Evolutionary conservation across 2,797 vertebrate species (phyloP).

Genomic region (Enteromius treurensis): DNA sequence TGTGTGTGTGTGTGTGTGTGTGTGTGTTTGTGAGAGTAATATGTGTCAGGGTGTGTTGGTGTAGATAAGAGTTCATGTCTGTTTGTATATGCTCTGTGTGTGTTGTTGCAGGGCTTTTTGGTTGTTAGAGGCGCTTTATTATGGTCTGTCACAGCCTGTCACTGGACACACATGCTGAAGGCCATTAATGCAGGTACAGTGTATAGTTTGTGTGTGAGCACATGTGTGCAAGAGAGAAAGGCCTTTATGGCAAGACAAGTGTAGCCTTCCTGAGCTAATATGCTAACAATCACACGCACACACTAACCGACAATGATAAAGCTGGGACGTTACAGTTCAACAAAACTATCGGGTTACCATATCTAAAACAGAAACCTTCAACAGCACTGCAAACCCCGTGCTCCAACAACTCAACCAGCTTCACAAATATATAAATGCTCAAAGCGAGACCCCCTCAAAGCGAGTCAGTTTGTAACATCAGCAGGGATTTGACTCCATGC

Average conservation of each 20-base stretch:
- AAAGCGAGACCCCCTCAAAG: not conserved
- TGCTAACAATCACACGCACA: slow-evolving; percentile 29
- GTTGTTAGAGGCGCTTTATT: not conserved
- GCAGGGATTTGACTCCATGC: slow-evolving; percentile 4
- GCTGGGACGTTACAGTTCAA: not conserved
- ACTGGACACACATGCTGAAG: slow-evolving; percentile 1
- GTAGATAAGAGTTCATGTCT: slow-evolving; percentile 32
- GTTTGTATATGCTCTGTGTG: slow-evolving; percentile 13
- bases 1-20: not conserved
- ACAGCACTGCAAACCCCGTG: not conserved
- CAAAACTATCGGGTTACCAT: slow-evolving; percentile 3
- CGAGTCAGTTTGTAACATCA: slow-evolving; percentile 1
- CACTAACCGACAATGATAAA: slow-evolving; percentile 23
- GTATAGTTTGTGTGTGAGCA: not conserved
- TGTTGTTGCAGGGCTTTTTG: not conserved
- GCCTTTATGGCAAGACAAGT: not conserved
- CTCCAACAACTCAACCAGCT: not conserved
- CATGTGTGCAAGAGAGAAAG: not conserved
- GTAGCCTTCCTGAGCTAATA: slow-evolving; percentile 23
- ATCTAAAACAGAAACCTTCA: not conserved
- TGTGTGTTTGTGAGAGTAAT: not conserved
- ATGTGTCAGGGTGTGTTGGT: slow-evolving; percentile 18
- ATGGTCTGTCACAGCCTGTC: slow-evolving; percentile 22
- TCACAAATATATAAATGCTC: not conserved
- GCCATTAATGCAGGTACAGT: slow-evolving; percentile 6